Evolutionary conservation across 2,113 vertebrate species (phyloP).

Genomic region (Caranx ignobilis): DNA sequence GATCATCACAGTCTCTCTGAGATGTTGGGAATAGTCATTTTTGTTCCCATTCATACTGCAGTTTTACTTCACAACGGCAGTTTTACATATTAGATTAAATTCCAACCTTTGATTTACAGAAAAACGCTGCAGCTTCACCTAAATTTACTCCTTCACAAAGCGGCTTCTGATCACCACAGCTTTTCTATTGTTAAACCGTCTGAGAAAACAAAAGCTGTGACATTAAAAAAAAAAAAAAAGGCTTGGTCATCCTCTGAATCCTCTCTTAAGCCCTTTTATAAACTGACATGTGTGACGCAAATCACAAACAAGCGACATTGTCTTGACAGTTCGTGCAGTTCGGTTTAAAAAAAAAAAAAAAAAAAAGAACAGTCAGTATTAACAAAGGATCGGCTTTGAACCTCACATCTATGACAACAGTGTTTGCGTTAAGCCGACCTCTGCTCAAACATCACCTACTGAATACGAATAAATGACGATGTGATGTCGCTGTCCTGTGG

Average conservation of each 20-base stretch:
- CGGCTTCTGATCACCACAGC: neutral
- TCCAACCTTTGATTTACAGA: neutral
- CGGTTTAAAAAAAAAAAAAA: conserved; percentile 48
- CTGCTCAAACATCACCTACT: neutral
- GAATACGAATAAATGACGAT: no score
- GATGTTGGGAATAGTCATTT: neutral
- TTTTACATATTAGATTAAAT: neutral
- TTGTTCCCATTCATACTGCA: neutral
- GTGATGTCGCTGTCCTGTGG: no score
- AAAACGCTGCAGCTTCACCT: conserved; percentile 24
- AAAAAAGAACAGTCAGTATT: conserved; percentile 14
- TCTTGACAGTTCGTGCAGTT: conserved; percentile 30
- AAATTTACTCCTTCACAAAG: neutral
- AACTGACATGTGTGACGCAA: conserved; percentile 44
- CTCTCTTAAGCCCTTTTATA: conserved; percentile 52
- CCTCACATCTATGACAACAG: conserved; percentile 12
- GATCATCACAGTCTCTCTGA: neutral
- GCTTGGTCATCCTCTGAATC: conserved; percentile 32
- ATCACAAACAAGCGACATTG: conserved; percentile 29
- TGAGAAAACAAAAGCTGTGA: conserved; percentile 30
- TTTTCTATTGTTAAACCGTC: conserved; percentile 26
- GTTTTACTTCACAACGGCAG: neutral
- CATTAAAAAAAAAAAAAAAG: neutral
- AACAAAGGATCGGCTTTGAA: conserved; percentile 25
- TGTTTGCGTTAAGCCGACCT: conserved; percentile 8